Evolutionary conservation across 2,113 vertebrate genomes (phyloP).

Genomic region (Dicaeum eximium): DNA sequence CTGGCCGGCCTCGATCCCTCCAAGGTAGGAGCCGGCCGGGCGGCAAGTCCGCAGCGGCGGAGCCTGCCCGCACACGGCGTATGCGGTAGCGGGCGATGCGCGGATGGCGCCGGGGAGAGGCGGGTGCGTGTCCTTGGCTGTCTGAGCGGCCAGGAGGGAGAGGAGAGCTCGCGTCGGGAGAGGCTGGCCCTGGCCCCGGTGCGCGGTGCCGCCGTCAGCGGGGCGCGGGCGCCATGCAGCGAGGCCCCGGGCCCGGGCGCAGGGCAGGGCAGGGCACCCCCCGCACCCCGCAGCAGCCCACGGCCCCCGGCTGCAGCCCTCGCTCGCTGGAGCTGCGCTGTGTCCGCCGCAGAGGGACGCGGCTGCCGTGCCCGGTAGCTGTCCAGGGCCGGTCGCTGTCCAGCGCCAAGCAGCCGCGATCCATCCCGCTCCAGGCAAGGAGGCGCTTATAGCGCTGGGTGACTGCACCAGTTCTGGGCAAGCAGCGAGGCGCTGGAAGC

Average conservation of each 20-base stretch:
- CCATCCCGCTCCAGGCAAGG: neutral
- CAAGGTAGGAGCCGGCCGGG: slow-evolving; percentile 78
- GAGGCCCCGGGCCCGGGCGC: neutral
- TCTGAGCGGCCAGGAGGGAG: neutral
- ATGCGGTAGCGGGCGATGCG: slow-evolving; percentile 16
- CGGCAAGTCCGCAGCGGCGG: neutral
- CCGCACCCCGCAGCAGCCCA: accelerated
- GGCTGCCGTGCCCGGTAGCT: neutral
- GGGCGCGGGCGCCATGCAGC: slow-evolving; percentile 16
- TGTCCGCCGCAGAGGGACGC: neutral
- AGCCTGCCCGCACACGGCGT: neutral
- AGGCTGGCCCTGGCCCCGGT: neutral
- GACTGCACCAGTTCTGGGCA: neutral
- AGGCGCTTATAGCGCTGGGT: neutral
- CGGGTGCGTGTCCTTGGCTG: neutral
- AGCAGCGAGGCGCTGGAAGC: neutral
- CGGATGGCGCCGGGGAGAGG: neutral
- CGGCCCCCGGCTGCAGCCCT: neutral
- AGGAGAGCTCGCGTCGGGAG: neutral
- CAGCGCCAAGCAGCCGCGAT: neutral
- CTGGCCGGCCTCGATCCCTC: slow-evolving; percentile 86
- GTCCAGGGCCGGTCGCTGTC: slow-evolving; percentile 14
- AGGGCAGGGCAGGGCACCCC: neutral
- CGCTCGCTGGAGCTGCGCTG: neutral
- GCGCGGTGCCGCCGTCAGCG: neutral